Conservation (phyloP, 2,113 vertebrate species). For the Nycticebus coucang region DNA sequence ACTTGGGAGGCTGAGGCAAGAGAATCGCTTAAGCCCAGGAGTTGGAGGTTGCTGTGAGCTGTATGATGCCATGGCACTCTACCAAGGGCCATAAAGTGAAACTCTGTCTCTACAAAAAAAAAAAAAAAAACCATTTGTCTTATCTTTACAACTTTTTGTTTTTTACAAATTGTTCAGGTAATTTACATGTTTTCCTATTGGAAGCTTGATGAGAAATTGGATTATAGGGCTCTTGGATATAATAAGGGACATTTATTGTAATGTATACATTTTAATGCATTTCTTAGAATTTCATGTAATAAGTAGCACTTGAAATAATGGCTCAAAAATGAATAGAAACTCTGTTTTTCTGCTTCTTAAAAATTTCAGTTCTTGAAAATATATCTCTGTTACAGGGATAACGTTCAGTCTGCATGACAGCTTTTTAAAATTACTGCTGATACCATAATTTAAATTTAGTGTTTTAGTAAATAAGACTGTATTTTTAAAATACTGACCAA, state of each 20-base stretch:
- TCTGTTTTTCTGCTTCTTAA: conserved; percentile 44
- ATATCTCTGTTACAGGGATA: conserved; percentile 42
- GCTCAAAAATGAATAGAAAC: conserved; percentile 52
- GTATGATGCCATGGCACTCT: too few species aligned
- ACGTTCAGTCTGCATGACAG: conserved; percentile 39
- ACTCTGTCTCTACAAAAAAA: too few species aligned
- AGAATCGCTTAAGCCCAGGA: too few species aligned
- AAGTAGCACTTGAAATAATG: conserved; percentile 53
- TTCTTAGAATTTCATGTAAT: conserved; percentile 39
- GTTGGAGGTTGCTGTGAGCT: too few species aligned
- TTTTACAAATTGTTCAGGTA: not conserved
- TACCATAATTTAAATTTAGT: conserved; percentile 60
- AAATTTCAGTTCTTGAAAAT: conserved; percentile 58
- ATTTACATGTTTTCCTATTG: conserved; percentile 40
- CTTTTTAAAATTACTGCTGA: conserved; percentile 63
- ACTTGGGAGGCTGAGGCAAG: too few species aligned
- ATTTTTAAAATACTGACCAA: conserved; percentile 37
- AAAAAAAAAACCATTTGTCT: too few species aligned
- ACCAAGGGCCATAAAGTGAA: too few species aligned
- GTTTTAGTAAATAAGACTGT: not conserved
- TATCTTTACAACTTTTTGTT: not conserved
- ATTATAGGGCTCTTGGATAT: conserved; percentile 45
- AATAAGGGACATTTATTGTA: conserved; percentile 40
- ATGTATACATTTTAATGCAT: not conserved
- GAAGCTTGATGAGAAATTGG: conserved; percentile 36